Conservation (phyloP, 2,888 invertebrate species). For the Cyclophora punctaria region DNA sequence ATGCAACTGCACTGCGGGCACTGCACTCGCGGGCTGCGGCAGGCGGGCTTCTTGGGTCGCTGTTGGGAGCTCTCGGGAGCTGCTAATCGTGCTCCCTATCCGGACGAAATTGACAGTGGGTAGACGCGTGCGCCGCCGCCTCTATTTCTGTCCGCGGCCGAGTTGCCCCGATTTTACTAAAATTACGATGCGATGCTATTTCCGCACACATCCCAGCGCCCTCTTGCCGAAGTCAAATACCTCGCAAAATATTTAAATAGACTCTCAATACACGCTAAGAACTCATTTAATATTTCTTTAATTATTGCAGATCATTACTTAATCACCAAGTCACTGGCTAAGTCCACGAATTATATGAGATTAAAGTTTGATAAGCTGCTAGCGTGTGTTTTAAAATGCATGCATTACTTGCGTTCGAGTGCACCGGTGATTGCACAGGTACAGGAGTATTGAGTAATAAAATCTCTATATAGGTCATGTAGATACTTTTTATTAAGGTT, state of each 20-base stretch:
- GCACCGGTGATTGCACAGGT: too few species aligned
- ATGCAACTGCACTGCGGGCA: conserved; percentile 39
- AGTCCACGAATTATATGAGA: too few species aligned
- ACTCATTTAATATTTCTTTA: too few species aligned
- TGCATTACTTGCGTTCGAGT: too few species aligned
- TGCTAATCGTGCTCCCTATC: conserved; percentile 67
- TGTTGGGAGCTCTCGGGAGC: conserved; percentile 25
- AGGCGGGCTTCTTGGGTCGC: conserved; percentile 9
- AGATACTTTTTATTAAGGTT: too few species aligned
- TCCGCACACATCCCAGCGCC: conserved; percentile 65
- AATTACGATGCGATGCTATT: conserved; percentile 72
- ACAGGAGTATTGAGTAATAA: too few species aligned
- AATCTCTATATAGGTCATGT: too few species aligned
- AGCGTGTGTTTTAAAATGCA: too few species aligned
- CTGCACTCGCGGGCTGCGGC: conserved; percentile 38
- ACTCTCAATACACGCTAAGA: too few species aligned
- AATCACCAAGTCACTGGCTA: too few species aligned
- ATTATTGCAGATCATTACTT: too few species aligned
- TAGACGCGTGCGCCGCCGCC: conserved; percentile 60
- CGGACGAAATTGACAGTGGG: conserved; percentile 68
- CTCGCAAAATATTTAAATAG: conserved; percentile 34
- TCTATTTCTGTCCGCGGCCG: conserved; percentile 71
- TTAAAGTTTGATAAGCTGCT: too few species aligned
- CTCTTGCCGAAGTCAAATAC: conserved; percentile 48
- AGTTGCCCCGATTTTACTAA: conserved; percentile 75